These are phyloP conservation scores for Todus mexicanus DNA, from an alignment of 2,797 vertebrate species.

Conservation along the genomic window DNA sequence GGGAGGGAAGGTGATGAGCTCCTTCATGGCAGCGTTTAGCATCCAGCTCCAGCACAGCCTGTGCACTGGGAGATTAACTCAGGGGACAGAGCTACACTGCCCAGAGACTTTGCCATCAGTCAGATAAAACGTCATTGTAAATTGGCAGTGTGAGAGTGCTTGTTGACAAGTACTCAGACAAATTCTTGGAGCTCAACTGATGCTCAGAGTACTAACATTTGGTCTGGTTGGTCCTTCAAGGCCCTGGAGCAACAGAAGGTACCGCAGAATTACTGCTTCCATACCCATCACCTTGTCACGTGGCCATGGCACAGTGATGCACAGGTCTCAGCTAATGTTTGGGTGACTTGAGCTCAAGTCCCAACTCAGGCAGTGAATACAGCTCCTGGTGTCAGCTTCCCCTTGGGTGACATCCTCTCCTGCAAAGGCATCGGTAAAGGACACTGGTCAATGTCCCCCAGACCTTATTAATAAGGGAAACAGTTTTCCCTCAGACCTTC, in stretches of 20 bases:
- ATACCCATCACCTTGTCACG: not conserved
- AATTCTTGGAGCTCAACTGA: not conserved
- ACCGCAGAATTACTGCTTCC: not conserved
- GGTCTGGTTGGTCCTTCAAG: not conserved
- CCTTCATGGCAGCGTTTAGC: not conserved
- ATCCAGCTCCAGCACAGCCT: not conserved
- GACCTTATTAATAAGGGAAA: not conserved
- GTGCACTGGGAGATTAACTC: not conserved
- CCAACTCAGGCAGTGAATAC: not conserved
- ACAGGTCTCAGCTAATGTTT: not conserved
- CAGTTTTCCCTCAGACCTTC: not conserved
- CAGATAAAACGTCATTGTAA: not conserved
- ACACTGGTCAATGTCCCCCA: not conserved
- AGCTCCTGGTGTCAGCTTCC: rapidly evolving
- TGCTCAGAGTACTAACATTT: not conserved
- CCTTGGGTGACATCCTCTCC: not conserved
- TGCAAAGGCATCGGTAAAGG: not conserved
- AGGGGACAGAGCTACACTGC: not conserved
- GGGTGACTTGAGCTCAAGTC: not conserved
- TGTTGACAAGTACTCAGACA: not conserved
- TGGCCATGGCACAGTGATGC: rapidly evolving
- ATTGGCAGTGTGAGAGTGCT: not conserved
- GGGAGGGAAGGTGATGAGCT: not conserved
- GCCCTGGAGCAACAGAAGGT: not conserved
- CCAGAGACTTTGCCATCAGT: not conserved